Evolutionary conservation across 1,140 invertebrate species (phyloP).

Genomic region (Dreissena polymorpha): DNA sequence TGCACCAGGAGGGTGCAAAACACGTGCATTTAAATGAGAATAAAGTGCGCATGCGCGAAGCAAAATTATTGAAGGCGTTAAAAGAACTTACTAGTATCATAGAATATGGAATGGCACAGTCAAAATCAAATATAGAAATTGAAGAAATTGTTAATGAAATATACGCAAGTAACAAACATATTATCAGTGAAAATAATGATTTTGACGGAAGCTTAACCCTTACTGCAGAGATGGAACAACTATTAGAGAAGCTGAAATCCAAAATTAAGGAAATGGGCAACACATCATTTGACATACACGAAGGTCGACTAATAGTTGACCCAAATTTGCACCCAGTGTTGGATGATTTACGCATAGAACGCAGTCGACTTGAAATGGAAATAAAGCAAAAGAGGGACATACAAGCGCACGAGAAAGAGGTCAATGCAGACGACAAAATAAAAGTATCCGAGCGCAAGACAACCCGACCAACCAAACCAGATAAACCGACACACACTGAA

Average conservation of each 20-base stretch:
- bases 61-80: background rate
- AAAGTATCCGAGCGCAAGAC: too few species aligned
- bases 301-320: background rate
- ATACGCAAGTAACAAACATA: background rate
- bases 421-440: background rate
- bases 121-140: background rate
- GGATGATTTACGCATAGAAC: background rate
- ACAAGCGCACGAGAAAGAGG: background rate
- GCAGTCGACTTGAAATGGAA: background rate
- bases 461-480: too few species aligned
- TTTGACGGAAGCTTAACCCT: background rate
- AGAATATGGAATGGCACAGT: background rate
- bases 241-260: background rate
- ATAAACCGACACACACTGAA: too few species aligned
- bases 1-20: background rate
- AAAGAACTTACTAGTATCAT: background rate
- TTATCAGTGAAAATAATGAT: background rate
- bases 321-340: background rate
- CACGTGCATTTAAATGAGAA: background rate
- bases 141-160: slow-evolving; percentile 3
- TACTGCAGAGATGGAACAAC: background rate
- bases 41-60: background rate
- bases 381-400: background rate
- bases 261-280: background rate
- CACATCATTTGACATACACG: background rate